These are phyloP conservation scores for Astropecten irregularis DNA, from an alignment of 53 echinoderm and acorn worm species.

Conservation along the genomic window DNA sequence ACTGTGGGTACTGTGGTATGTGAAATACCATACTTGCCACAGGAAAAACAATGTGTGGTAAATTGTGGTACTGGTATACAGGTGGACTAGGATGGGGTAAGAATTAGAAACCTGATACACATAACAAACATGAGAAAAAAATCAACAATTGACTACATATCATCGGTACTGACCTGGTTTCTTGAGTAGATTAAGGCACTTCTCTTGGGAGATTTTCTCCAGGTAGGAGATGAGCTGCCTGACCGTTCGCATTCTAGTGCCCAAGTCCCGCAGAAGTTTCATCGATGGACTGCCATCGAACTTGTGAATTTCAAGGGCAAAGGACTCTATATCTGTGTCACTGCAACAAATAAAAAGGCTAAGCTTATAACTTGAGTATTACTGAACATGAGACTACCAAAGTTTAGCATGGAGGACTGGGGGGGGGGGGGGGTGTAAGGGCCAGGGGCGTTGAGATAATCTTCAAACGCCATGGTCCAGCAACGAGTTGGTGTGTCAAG, in stretches of 20 bases:
- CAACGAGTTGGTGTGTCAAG: too few species aligned
- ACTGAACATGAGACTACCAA: neutral
- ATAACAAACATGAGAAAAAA: too few species aligned
- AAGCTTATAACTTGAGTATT: neutral
- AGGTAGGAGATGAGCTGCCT: conserved; percentile 84
- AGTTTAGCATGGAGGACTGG: neutral
- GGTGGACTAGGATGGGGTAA: too few species aligned
- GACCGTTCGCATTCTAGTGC: conserved; percentile 58
- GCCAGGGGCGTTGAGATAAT: too few species aligned
- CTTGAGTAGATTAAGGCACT: conserved; percentile 72
- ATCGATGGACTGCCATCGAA: conserved; percentile 60
- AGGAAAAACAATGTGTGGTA: too few species aligned
- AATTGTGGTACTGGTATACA: too few species aligned
- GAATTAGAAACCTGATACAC: too few species aligned
- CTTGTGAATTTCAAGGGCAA: conserved; percentile 58
- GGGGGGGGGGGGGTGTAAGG: too few species aligned
- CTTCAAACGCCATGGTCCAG: too few species aligned
- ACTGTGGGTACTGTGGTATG: too few species aligned
- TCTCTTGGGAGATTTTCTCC: conserved; percentile 72
- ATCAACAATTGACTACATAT: too few species aligned
- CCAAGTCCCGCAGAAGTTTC: conserved; percentile 62
- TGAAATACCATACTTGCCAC: too few species aligned
- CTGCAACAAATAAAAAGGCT: conserved; percentile 43
- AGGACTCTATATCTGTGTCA: conserved; percentile 64
- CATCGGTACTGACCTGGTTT: conserved; percentile 70